Base-by-base conservation (phyloP, 1,140 invertebrate species). In the Latrodectus geometricus region DNA sequence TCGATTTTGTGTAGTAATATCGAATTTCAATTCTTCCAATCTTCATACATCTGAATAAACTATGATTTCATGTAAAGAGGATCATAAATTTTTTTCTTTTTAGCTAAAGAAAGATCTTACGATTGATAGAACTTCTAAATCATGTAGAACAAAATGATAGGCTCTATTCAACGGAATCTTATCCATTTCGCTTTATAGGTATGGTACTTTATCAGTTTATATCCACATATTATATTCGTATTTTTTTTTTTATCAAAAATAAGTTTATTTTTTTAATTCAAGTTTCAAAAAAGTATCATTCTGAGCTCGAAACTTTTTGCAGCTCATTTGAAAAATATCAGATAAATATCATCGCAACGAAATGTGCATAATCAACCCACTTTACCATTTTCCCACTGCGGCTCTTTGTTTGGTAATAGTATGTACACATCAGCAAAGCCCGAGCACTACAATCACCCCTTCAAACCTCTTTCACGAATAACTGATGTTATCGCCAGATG, bases 401-500 rank as follows among this genome's bases (percentile, higher is more conserved):
- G 23, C 5, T 14, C 54, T 61, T 61, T 61, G 54, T 61, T 61
- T 17, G 8, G 21, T 17, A 15, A 66, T 48, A 68, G 17, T 35
- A 48, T 17, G 12, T 73, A 21, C 23, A 69, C 15, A n/a, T 48
- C 23, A 35, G 48, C 23, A 15, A 65, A 21, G 20, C 9, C 68
- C 20, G 48, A 79, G 68, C 48, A 50, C 61, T 54, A 70, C 65
- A 80, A 80, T 80, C 52, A 80, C 78, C 78, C 78, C 70, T 70
- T 80, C 78, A 80, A 80, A 50, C 23, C 48, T 50, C 69, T n/a
- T 80, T 80, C 78, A 48, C 66, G 66, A 68, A 35, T 80, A 80
- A 70, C 35, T 54, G 78, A 80, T 80, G 78, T 70, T 80, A 80
- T 80, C 78, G 78, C 78, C 78, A 80, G 78, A 80, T 80, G 78